Base-by-base conservation (phyloP, 2,797 vertebrate genomes). In the Rhinella marina region DNA sequence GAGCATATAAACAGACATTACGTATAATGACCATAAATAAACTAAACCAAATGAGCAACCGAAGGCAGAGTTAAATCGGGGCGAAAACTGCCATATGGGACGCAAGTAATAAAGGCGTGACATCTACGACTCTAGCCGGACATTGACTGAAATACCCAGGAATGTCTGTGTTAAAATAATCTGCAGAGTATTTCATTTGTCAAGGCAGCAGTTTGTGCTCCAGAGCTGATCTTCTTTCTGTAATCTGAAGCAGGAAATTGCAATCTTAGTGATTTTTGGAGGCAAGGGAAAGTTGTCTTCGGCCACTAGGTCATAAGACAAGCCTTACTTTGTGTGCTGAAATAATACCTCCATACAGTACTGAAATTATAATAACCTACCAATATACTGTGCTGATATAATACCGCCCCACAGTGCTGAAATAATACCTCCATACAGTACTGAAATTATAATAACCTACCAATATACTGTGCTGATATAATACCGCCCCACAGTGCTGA, bases 1-100 rank as follows among this genome's bases (percentile, higher is more conserved):
- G 17, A 84, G 70, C 73, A 88, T 82, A 73, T 82, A 78, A 68
- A 78, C 81, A 57, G 14, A 77, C 23, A 81, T 88, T 78, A 88
- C 1, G 17, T 27, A 8, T 87, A 83, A 87, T 87, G 29, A 72
- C 86, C 81, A 78, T 87, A 79, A 57, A 76, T 88, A 88, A 77
- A 66, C 23, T 21, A 73, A 77, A 82, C 86, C 72, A 87, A 83
- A 83, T 83, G 80, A 78, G 64, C 13, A 81, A 54, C 32, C 56
- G 23, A 57, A 52, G 48, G 78, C 21, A 72, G 64, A 86, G n/a
- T 25, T 79, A 68, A 75, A 84, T 73, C 68, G 7, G 25, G 59
- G n/a, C 7, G 2, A 3, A 62, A 64, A 81, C 12, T n/a, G 12
- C 8, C n/a, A 50, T 23, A 41, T 11, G 17, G 29, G 83, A 27